Conservation (phyloP, 2,113 vertebrate species). For the Hepsetus odoe region DNA sequence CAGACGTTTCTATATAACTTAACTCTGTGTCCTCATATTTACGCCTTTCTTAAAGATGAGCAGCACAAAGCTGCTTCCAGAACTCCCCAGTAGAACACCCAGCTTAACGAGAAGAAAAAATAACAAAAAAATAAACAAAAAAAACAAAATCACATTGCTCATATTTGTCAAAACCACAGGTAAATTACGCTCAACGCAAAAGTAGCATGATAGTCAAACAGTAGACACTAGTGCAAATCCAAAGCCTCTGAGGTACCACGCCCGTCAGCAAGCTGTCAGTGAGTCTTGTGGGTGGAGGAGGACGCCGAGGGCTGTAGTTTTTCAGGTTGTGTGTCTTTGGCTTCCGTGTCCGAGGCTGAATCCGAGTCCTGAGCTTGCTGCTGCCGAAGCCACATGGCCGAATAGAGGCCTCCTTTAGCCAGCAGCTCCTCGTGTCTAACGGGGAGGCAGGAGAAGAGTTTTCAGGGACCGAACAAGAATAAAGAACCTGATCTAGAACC, state of each 20-base stretch:
- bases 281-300: slow-evolving; percentile 50
- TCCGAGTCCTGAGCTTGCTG: slow-evolving; percentile 76
- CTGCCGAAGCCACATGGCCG: slow-evolving; percentile 92
- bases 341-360: slow-evolving; percentile 75
- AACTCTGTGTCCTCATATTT: no score
- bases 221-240: not conserved
- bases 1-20: no score
- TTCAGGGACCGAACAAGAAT: not conserved
- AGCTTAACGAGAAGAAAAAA: no score
- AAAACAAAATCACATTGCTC: not conserved
- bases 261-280: slow-evolving; percentile 47
- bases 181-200: not conserved
- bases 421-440: slow-evolving; percentile 88
- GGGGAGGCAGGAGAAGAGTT: not conserved
- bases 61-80: no score
- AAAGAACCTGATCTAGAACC: no score
- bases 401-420: slow-evolving; percentile 83
- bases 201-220: not conserved
- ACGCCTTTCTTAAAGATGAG: no score
- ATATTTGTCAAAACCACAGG: not conserved
- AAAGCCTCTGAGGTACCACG: not conserved
- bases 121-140: not conserved
- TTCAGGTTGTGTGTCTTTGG: slow-evolving; percentile 73
- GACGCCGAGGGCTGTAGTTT: slow-evolving; percentile 77
- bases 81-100: no score